A percentile compares a stretch with the other conserved stretches of the same genome.
Evolutionary conservation across 2,113 vertebrate genomes (phyloP).

Genomic region (Pseudorhombus dupliciocellatus): DNA sequence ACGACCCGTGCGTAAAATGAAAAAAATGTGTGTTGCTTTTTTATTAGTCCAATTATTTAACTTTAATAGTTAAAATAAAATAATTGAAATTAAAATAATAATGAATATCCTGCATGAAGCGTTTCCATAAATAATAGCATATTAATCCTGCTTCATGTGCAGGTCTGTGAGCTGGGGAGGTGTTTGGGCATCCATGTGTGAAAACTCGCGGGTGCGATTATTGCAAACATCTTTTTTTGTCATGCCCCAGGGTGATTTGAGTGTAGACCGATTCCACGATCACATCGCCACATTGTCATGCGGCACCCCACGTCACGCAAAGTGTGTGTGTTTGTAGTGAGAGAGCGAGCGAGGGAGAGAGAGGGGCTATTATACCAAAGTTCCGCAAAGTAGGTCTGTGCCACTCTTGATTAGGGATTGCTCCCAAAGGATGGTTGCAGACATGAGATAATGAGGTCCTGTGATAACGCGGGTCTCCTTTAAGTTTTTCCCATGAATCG

Average conservation of each 20-base stretch:
- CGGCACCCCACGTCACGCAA: slow-evolving; percentile 48
- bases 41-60: too few species aligned
- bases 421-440: slow-evolving; percentile 84
- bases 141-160: not conserved
- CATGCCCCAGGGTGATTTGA: slow-evolving; percentile 32
- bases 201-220: not conserved
- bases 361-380: slow-evolving; percentile 56
- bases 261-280: not conserved
- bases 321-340: slow-evolving; percentile 30
- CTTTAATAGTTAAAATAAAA: not conserved
- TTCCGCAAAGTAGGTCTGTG: slow-evolving; percentile 78
- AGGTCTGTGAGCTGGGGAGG: not conserved
- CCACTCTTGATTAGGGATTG: slow-evolving; percentile 82
- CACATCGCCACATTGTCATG: slow-evolving; percentile 32
- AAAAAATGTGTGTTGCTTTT: not conserved
- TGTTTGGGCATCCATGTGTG: not conserved
- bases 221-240: slow-evolving; percentile 15
- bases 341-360: slow-evolving; percentile 2
- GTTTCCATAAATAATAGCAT: not conserved
- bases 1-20: not conserved
- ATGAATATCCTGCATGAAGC: not conserved
- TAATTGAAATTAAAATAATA: not conserved
- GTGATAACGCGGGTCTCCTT: slow-evolving; percentile 84
- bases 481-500: slow-evolving; percentile 88
- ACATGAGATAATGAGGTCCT: slow-evolving; percentile 91